Evolutionary conservation across 2,888 invertebrate genomes (phyloP), one percentile per base, ranked within the genome.

Genomic region (Mythimna vitellina): DNA sequence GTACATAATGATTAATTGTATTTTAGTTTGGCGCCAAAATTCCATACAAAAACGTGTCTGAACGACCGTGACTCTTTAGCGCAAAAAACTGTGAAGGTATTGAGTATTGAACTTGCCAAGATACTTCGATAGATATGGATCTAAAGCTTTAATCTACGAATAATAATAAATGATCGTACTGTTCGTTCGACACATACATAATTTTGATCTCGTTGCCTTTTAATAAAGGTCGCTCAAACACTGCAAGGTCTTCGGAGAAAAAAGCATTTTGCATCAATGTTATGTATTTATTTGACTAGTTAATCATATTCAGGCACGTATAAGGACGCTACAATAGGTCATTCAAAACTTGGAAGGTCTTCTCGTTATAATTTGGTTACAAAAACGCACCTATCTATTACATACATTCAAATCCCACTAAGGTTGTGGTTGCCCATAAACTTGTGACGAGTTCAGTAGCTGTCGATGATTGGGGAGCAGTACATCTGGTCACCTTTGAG

Each of bases 381-480:
- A 49, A 73, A 35, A 35, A 22, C 14, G 7, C 29, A 53, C 67
- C 38, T 51, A n/a, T n/a, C 9, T 25, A 49, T 14, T 35, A 35
- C 5, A 5, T 17, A 70, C 0, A 42, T 73, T 32, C 10, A 10
- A 17, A 58, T 6, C 22, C 25, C 49, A 63, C 3, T 20, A 20
- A 17, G 22, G 58, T 22, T 32, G 53, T 49, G n/a, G 51, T n/a
- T 35, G 29, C 3, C 51, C 3, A 25, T 12, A n/a, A 46, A 32
- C 3, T 54, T 14, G n/a, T 49, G 5, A 10, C 32, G 5, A 49
- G 60, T 58, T 79, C 42, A 90, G 65, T 76, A 97, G 78, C 97
- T 97, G 88, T 97, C 97, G 2, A 96, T 87, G 86, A 92, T 92
- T 6, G 97, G 97, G 6, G 95, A 88, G 1, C 96, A 96, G 87